Evolutionary conservation across 2,797 vertebrate species (phyloP).

Genomic region (Lerista edwardsae): DNA sequence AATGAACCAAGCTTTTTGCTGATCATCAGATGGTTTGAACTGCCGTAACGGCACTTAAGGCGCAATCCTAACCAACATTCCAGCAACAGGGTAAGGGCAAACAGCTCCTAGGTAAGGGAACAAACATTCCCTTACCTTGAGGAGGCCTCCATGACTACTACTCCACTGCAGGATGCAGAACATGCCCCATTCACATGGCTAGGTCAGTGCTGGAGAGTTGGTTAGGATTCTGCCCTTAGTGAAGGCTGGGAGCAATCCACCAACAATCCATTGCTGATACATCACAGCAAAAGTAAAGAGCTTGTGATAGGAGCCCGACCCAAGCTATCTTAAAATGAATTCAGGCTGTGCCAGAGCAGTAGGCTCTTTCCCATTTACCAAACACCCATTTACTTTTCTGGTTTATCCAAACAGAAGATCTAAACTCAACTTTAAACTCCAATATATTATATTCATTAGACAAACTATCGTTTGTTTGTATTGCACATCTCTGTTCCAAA

Average conservation of each 20-base stretch:
- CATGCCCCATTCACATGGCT: no score
- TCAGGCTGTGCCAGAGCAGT: no score
- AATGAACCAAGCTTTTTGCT: constrained; percentile 17
- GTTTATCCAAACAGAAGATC: not conserved
- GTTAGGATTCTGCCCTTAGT: no score
- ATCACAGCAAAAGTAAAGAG: not conserved
- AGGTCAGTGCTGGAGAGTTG: no score
- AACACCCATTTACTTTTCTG: not conserved
- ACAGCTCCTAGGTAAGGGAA: no score
- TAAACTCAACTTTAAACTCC: not conserved
- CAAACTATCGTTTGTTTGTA: not conserved
- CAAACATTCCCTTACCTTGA: no score
- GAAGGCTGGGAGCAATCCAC: not conserved
- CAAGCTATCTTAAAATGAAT: no score
- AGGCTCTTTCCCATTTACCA: not conserved
- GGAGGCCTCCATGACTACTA: no score
- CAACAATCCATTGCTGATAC: no score
- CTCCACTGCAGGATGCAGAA: no score
- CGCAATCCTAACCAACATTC: no score
- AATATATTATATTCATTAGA: not conserved
- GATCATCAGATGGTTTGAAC: constrained; percentile 9
- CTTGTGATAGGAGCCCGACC: not conserved
- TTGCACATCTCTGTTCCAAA: not conserved
- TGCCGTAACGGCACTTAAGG: not conserved
- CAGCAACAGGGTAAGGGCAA: no score